These are phyloP conservation scores for Rhagonycha lutea DNA, from an alignment of 2,888 invertebrate species.

Conservation along the genomic window DNA sequence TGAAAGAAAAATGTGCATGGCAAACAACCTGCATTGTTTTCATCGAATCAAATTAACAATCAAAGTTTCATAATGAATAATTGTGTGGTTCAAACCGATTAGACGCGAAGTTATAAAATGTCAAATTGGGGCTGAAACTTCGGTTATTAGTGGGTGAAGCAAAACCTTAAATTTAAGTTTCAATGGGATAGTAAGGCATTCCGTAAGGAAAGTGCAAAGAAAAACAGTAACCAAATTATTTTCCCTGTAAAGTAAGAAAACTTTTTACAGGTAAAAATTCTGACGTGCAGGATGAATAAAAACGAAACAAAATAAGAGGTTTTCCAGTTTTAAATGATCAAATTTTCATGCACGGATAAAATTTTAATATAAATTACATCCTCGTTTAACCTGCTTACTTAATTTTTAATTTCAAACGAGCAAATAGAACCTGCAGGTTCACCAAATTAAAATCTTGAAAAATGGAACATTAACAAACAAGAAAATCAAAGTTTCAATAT, in stretches of 20 bases:
- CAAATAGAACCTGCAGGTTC: not conserved
- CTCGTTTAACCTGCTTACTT: not conserved
- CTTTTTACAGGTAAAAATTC: too few species aligned
- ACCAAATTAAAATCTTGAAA: not conserved
- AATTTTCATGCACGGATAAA: not conserved
- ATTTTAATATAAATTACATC: not conserved
- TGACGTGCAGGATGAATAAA: too few species aligned
- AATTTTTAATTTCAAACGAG: not conserved
- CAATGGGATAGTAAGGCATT: not conserved
- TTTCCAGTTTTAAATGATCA: not conserved
- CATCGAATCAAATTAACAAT: not conserved
- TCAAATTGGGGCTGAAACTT: not conserved
- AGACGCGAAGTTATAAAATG: not conserved
- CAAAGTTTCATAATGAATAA: not conserved
- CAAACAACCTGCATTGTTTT: not conserved
- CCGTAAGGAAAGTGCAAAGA: not conserved
- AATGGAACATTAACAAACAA: not conserved
- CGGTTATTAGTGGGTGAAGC: not conserved
- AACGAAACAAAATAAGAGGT: too few species aligned
- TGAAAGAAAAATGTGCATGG: too few species aligned
- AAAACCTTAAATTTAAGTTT: not conserved
- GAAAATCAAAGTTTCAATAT: constrained; percentile 12
- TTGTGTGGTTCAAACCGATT: not conserved
- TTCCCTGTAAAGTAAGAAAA: not conserved
- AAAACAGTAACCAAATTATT: not conserved